Evolutionary conservation across 53 echinoderm and acorn worm genomes (phyloP).

Genomic region (Actinopyga echinites): DNA sequence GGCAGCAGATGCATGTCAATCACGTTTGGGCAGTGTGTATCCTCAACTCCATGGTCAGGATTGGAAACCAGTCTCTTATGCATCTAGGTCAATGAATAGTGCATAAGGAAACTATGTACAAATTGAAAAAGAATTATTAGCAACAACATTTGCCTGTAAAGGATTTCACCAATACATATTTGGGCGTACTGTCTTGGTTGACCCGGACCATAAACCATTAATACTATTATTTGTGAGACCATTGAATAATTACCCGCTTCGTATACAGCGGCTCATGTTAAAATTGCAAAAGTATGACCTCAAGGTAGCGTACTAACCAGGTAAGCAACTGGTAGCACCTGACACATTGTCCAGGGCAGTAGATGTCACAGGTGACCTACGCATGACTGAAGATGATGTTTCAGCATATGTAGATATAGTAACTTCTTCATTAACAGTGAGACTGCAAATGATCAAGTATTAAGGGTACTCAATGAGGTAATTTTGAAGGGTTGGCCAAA

Average conservation of each 20-base stretch:
- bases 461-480: conserved; percentile 20
- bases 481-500: conserved; percentile 53
- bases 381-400: conserved; percentile 32
- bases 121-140: conserved; percentile 57
- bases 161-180: conserved; percentile 56
- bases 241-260: conserved; percentile 44
- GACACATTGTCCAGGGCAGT: conserved; percentile 62
- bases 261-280: conserved; percentile 43
- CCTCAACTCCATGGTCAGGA: conserved; percentile 45
- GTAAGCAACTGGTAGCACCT: conserved; percentile 45
- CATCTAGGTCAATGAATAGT: conserved; percentile 49
- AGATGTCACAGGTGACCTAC: conserved; percentile 22
- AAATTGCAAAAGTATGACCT: conserved; percentile 53
- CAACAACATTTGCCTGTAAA: conserved; percentile 48
- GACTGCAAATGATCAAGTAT: conserved; percentile 41
- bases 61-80: conserved; percentile 62
- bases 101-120: conserved; percentile 45
- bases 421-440: conserved; percentile 32
- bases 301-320: conserved; percentile 43
- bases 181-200: background rate
- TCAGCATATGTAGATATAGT: conserved; percentile 57
- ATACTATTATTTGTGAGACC: conserved; percentile 46
- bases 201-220: conserved; percentile 36
- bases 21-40: conserved; percentile 48
- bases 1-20: conserved; percentile 60